Conservation (phyloP, 2,113 vertebrate genomes). For the Chamaea fasciata region DNA sequence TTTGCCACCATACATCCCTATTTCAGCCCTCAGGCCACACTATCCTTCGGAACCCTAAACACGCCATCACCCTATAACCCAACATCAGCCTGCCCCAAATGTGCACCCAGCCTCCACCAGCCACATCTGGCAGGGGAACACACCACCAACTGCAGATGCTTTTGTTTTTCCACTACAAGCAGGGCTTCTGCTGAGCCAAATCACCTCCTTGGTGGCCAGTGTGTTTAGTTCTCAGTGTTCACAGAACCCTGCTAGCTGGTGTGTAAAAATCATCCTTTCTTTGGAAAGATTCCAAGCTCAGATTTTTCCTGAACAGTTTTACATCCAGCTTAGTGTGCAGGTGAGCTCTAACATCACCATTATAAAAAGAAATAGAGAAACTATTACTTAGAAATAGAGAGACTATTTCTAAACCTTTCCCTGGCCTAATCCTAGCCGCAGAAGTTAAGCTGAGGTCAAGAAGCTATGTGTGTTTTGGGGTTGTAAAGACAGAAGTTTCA, state of each 20-base stretch:
- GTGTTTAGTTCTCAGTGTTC: background rate
- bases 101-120: background rate
- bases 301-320: background rate
- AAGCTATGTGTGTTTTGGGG: background rate
- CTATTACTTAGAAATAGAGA: background rate
- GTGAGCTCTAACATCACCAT: background rate
- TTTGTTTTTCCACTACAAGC: background rate
- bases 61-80: background rate
- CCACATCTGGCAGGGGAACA: background rate
- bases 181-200: background rate
- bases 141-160: accelerated
- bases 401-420: background rate
- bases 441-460: background rate
- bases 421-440: background rate
- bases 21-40: background rate
- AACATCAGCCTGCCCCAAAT: background rate
- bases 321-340: background rate
- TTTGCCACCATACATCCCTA: background rate
- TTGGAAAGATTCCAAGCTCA: background rate
- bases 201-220: background rate
- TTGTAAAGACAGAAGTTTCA: background rate
- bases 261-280: background rate
- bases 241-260: background rate
- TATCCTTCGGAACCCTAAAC: background rate
- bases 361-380: background rate